Percentiles rank a stretch among this genome's conserved stretches.
Conservation (phyloP, 2,113 vertebrate genomes). For the Rhipidura dahli region DNA sequence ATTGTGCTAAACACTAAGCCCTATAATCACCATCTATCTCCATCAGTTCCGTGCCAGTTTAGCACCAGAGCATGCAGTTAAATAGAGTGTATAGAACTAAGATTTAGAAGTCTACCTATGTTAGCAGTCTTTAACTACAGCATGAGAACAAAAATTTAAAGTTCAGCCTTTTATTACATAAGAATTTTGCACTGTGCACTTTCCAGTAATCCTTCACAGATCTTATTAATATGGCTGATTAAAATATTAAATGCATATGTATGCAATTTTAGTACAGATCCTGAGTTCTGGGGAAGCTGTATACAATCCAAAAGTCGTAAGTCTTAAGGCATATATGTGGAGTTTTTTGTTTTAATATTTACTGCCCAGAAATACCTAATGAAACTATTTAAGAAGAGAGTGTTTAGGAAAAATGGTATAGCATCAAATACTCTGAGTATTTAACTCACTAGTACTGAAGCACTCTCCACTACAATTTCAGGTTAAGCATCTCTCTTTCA, state of each 20-base stretch:
- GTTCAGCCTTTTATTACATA: background rate
- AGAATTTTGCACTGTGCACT: background rate
- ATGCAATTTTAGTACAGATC: background rate
- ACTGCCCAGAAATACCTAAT: background rate
- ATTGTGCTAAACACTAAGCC: background rate
- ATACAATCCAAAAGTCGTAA: background rate
- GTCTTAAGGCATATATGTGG: background rate
- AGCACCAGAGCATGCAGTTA: conserved; percentile 7
- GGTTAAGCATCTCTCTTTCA: background rate
- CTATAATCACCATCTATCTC: background rate
- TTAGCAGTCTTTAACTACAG: background rate
- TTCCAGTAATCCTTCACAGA: background rate
- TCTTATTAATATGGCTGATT: background rate
- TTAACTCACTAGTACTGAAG: background rate
- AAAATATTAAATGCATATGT: background rate
- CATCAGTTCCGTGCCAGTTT: background rate
- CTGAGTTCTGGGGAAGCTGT: background rate
- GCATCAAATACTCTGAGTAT: background rate
- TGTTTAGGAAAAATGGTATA: background rate
- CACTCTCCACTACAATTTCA: background rate
- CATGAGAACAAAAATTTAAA: background rate
- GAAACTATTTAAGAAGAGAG: background rate
- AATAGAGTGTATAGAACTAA: background rate
- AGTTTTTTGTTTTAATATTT: background rate
- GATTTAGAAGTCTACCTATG: background rate